Conservation (phyloP, 2,113 vertebrate species). For the Hemibagrus wyckioides region DNA sequence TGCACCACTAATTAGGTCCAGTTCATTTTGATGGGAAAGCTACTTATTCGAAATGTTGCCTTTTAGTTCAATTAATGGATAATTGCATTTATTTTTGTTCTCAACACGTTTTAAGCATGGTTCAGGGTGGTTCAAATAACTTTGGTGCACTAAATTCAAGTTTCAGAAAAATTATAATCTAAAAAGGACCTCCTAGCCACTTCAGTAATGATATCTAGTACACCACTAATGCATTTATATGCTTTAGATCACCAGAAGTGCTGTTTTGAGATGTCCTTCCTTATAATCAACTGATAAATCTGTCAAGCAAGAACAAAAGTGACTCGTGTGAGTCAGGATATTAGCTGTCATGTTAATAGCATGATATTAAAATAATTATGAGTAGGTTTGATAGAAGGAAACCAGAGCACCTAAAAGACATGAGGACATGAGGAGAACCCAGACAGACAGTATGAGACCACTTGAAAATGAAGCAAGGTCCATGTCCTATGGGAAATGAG, state of each 20-base stretch:
- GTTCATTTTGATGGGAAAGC: slow-evolving; percentile 1
- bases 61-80: slow-evolving; percentile 47
- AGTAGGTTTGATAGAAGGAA: background rate
- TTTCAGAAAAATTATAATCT: too few species aligned
- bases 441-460: background rate
- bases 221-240: background rate
- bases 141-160: background rate
- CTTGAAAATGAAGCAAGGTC: background rate
- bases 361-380: background rate
- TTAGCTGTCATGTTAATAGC: background rate
- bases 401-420: background rate
- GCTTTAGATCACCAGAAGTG: background rate
- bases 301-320: background rate
- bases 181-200: background rate
- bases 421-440: background rate
- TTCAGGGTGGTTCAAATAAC: background rate
- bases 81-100: slow-evolving; percentile 13
- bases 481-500: background rate
- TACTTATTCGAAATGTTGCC: slow-evolving; percentile 10
- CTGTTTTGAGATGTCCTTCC: background rate
- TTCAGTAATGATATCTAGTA: background rate
- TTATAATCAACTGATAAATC: background rate
- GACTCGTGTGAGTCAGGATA: background rate
- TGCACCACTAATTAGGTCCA: slow-evolving; percentile 30
- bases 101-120: background rate